Evolutionary conservation across 2,113 vertebrate species (phyloP), one percentile per base, ranked within the genome.

Genomic region (Todiramphus saurophagus): DNA sequence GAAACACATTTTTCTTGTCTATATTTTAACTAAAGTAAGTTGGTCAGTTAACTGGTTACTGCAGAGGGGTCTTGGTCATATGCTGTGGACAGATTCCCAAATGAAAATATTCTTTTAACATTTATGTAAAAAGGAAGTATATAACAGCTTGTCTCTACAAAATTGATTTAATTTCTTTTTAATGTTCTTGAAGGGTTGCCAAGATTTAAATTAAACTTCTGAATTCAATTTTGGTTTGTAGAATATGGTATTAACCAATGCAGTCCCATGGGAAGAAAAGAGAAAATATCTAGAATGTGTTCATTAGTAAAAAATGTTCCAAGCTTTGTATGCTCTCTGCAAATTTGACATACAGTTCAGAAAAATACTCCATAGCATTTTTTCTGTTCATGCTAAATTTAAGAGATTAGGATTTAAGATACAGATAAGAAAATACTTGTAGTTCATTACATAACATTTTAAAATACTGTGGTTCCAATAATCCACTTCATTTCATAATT

Each of bases 171-270:
- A 96, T 97, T 97, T 94, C 48, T 93, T 91, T 97, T 96, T 96
- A 97, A 97, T 95, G 87, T 79, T 67, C 70, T 87, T 97, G 96
- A 93, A 97, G 68, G 10, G 3, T 94, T 96, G 83, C 93, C 97
- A 97, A 89, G 63, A 48, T 97, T 97, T 97, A 97, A 97, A 97
- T 78, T 88, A 87, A 93, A 95, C 44, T 96, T 88, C 74, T 89
- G 63, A 94, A 93, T 97, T 94, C 7, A 3, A 92, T 96, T 95
- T 89, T 76, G 31, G 55, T 93, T 87, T 90, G 64, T 94, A 92
- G 46, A 89, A 78, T 79, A 96, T 89, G 50, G 63, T 91, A 91
- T 90, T 95, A 94, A 35, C 50, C 44, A 70, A 81, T 14, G 23
- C 3, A 74, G 48, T 50, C 51, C 64, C 35, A 78, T 83, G 4